Evolutionary conservation across 2,797 vertebrate genomes (phyloP), one percentile per base, ranked within the genome.

Genomic region (Enteromius mattozi): DNA sequence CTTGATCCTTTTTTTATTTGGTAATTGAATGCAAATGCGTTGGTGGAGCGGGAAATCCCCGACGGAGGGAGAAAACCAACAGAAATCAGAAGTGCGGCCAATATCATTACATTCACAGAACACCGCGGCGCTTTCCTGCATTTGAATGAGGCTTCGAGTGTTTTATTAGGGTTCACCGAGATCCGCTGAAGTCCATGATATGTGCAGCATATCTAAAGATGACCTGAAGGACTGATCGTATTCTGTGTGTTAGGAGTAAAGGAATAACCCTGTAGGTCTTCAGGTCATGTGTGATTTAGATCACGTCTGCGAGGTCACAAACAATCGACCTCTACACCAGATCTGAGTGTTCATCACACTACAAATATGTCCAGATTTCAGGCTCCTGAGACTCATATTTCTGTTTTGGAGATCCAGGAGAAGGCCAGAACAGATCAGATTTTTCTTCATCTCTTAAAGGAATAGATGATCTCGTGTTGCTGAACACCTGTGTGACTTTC

Each of bases 151-250:
- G 85, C 78, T 87, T 77, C 78, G 84, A 86, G 85, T 78, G 85
- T 89, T 84, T 79, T 85, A 81, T 91, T 77, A 85, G 30, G 17
- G 61, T 51, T 74, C 68, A 66, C 27, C 14, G 40, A 72, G 61
- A 80, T 33, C 69, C 17, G 24, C 56, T 5, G 33, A 91, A 91
- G 90, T 86, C 87, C 88, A 90, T 90, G 86, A 86, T 88, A 91
- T 91, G 84, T 86, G 86, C 45, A 87, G 87, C 90, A 88, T 13
- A 12, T 69, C 37, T 40, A 40, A 40, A 40, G 37, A 40, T 40
- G 30, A 33, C 30, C 76, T 77, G 45, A 77, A 27, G 33, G 66
- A 21, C 49, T n/a, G 69, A 30, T 81, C 51, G 12, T 16, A 1
- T 40, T 66, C 78, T 82, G 88, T 82, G 85, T 85, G 80, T 76